Percentiles rank a stretch among this genome's conserved stretches.
Evolutionary conservation across 1,140 invertebrate species (phyloP).

Genomic region (Panagrolaimus sp.): DNA sequence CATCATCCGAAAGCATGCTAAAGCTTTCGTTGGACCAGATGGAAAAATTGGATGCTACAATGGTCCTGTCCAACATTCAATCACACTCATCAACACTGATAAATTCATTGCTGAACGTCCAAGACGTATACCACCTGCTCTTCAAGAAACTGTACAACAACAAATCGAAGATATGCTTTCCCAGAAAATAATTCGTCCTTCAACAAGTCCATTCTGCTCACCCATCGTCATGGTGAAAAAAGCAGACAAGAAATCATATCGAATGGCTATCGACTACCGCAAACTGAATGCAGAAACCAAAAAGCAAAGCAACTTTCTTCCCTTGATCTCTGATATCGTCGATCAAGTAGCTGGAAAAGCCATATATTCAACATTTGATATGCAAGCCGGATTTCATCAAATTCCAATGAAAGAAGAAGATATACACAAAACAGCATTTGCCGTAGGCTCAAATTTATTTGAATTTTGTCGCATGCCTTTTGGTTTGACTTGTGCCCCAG

Average conservation of each 20-base stretch:
- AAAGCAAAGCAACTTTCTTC: not conserved
- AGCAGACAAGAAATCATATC: conserved; percentile 17
- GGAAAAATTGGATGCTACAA: conserved; percentile 20
- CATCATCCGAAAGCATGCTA: not conserved
- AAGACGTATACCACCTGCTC: not conserved
- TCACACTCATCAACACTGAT: not conserved
- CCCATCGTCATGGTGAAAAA: conserved; percentile 28
- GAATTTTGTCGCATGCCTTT: not conserved
- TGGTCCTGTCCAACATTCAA: conserved; percentile 3
- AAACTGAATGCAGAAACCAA: not conserved
- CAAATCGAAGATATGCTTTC: conserved; percentile 32
- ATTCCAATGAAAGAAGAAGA: not conserved
- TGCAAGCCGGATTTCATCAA: not conserved
- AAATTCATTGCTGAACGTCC: not conserved
- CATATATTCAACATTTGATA: not conserved
- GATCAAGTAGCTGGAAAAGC: not conserved
- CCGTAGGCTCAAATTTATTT: not conserved
- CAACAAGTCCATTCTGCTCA: conserved; percentile 17
- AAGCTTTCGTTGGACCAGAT: conserved; percentile 17
- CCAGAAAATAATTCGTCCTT: conserved; percentile 30
- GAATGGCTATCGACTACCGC: conserved; percentile 1
- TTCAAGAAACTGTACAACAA: conserved; percentile 11
- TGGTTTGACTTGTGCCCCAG: not conserved
- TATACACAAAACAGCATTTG: not conserved
- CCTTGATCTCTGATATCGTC: not conserved